Evolutionary conservation across 1,140 invertebrate genomes (phyloP), one percentile per base, ranked within the genome.

Genomic region (Helicoverpa zea): DNA sequence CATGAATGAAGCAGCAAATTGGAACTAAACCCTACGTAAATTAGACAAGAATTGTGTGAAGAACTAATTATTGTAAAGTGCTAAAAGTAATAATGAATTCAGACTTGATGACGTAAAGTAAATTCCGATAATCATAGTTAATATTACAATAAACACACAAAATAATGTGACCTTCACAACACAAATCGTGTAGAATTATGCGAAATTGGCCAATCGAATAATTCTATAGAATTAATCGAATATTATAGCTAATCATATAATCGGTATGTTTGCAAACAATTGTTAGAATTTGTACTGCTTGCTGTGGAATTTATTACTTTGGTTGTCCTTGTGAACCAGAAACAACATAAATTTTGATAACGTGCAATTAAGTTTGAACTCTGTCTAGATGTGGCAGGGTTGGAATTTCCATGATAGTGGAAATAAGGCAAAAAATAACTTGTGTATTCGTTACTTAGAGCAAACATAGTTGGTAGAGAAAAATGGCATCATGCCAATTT

Each of bases 201-300:
- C 75, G 51, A 77, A 64, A 77, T 66, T 66, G 35, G 23, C 74
- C 61, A 77, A 77, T 77, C 59, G 75, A 77, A 77, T 77, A 77
- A 64, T 77, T 77, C 59, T 54, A 66, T 66, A 30, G 61, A 51
- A 73, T 73, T 73, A 73, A 66, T 66, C 23, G 23, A 52, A 77
- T 64, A 77, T 66, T 77, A 64, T 64, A 43, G 5, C 35, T 43
- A 77, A 77, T 77, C 74, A 23, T 43, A 52, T 77, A 61, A 76
- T 76, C 73, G 56, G 58, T 76, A 64, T 77, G 75, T 77, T 64
- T 49, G 61, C 68, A 54, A 66, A 77, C 75, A 66, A 77, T 77
- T 77, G 75, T 77, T 43, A 66, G 61, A 64, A 64, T 77, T 77
- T 77, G 75, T 77, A 77, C 61, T 52, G 47, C 56, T 77, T 77